Percentiles rank a stretch among this genome's conserved stretches.
Conservation (phyloP, 1,140 invertebrate species). For the Philotrypesis tridentata region DNA sequence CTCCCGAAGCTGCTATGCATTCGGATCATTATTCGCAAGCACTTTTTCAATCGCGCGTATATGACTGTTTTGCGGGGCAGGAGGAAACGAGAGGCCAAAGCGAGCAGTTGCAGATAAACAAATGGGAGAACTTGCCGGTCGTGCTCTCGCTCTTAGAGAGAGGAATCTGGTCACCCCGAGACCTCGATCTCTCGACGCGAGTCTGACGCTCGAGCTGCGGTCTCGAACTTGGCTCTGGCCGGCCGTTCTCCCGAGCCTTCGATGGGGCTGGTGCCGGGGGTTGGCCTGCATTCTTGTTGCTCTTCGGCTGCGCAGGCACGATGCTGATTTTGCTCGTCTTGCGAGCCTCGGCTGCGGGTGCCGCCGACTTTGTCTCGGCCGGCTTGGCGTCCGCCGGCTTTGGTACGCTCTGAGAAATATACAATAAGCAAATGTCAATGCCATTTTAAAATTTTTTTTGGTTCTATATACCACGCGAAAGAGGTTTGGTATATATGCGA, state of each 20-base stretch:
- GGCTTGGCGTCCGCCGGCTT: slow-evolving; percentile 63
- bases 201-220: slow-evolving; percentile 70
- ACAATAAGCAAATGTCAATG: not conserved
- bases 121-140: slow-evolving; percentile 60
- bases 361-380: slow-evolving; percentile 23
- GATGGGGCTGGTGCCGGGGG: slow-evolving; percentile 56
- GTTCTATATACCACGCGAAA: no score
- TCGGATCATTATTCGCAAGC: not conserved
- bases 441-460: no score
- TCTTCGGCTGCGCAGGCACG: slow-evolving; percentile 68
- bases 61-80: no score
- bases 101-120: not conserved
- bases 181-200: slow-evolving; percentile 69
- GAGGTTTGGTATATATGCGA: no score
- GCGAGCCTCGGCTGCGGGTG: slow-evolving; percentile 53
- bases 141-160: slow-evolving; percentile 71
- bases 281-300: slow-evolving; percentile 62
- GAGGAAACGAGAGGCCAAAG: no score
- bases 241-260: slow-evolving; percentile 69
- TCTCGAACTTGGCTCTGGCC: slow-evolving; percentile 66
- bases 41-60: not conserved
- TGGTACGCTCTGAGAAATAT: slow-evolving; percentile 63
- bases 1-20: no score
- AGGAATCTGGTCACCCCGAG: slow-evolving; percentile 65
- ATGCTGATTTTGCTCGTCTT: slow-evolving; percentile 74